A percentile compares a stretch with the other conserved stretches of the same genome.
phyloP scores from a whole-genome alignment of 2,888 invertebrate genomes.

The Bhutanitis thaidina region DNA sequence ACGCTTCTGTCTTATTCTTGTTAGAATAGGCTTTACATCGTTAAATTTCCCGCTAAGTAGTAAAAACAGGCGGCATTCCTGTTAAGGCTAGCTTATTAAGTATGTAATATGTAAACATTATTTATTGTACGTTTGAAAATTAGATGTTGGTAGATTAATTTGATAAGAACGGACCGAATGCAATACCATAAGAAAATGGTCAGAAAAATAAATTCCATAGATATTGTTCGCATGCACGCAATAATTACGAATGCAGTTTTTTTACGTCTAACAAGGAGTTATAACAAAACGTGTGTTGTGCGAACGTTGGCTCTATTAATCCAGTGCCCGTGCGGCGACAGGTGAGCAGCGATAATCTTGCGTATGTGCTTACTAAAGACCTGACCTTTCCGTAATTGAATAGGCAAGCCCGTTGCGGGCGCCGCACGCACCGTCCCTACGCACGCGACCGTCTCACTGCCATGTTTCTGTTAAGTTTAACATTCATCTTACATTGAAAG shows the following conservation, averaged over 20 bases:
- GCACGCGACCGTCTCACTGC: slow-evolving; percentile 52
- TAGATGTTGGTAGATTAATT: slow-evolving; percentile 11
- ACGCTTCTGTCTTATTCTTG: neutral
- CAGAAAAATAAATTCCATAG: slow-evolving; percentile 16
- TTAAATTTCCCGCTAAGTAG: neutral
- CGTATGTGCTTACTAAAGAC: slow-evolving; percentile 59
- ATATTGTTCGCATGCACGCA: slow-evolving; percentile 23
- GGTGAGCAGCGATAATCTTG: slow-evolving; percentile 71
- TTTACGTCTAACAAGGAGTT: slow-evolving; percentile 32
- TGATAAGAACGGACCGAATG: slow-evolving; percentile 11
- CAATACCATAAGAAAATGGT: slow-evolving; percentile 13
- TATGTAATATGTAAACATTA: slow-evolving; percentile 12
- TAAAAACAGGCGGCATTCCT: slow-evolving; percentile 4
- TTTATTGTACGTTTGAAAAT: slow-evolving; percentile 3
- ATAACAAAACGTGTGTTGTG: slow-evolving; percentile 27
- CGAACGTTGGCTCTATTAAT: slow-evolving; percentile 26
- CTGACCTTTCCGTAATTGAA: slow-evolving; percentile 77
- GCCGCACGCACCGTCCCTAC: slow-evolving; percentile 62
- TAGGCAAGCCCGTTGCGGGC: slow-evolving; percentile 59
- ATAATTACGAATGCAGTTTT: slow-evolving; percentile 24
- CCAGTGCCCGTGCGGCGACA: slow-evolving; percentile 50
- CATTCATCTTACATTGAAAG: slow-evolving; percentile 24
- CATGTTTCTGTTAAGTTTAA: slow-evolving; percentile 11
- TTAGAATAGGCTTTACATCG: neutral
- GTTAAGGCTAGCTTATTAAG: slow-evolving; percentile 4